Evolutionary conservation across 2,113 vertebrate species (phyloP).

Genomic region (Raphicerus campestris): DNA sequence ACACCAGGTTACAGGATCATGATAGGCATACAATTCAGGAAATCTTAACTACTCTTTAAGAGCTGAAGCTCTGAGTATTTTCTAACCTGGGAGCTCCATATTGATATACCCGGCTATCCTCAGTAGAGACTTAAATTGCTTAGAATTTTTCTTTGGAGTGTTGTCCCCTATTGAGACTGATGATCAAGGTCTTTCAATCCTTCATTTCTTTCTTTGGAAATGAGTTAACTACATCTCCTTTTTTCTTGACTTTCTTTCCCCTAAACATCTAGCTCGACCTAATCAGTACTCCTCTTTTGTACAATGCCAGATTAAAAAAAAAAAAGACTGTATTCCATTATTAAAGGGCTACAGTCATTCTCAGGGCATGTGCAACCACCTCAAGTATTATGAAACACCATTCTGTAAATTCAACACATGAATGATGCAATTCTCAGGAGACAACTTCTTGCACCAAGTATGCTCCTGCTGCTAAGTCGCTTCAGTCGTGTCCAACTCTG

Average conservation of each 20-base stretch:
- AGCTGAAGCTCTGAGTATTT: background rate
- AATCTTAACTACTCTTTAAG: background rate
- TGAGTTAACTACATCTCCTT: background rate
- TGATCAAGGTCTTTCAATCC: background rate
- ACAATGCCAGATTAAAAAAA: background rate
- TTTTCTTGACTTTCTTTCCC: background rate
- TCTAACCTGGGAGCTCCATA: background rate
- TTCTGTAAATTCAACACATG: background rate
- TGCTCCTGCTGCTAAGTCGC: too few species aligned
- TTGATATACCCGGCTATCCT: too few species aligned
- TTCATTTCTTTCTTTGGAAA: background rate
- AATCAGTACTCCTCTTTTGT: background rate
- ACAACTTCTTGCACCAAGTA: constrained; percentile 31
- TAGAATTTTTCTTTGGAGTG: background rate
- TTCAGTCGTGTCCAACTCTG: too few species aligned
- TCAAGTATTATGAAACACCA: background rate
- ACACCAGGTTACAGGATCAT: background rate
- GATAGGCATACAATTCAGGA: background rate
- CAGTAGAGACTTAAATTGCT: background rate
- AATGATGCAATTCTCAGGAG: background rate
- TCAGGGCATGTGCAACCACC: background rate
- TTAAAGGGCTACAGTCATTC: background rate
- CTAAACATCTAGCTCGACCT: background rate
- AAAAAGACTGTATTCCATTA: background rate
- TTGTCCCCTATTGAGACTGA: background rate